Conservation (phyloP, 2,797 vertebrate genomes). For the Chaenodraco wilsoni region DNA sequence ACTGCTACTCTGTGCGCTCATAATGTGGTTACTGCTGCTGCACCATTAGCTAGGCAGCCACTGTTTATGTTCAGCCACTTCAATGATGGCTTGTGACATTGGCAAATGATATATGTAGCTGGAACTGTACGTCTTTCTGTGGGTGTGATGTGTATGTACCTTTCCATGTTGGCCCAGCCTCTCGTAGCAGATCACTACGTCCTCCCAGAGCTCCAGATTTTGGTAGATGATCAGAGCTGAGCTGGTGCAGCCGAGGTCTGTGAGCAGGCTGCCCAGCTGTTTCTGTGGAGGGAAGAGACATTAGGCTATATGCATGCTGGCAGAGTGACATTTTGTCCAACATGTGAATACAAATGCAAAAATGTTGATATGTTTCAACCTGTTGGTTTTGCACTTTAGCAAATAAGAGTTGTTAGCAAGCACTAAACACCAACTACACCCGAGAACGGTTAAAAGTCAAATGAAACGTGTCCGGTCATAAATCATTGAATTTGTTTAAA, state of each 20-base stretch:
- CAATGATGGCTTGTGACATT: too few species aligned
- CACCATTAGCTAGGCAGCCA: too few species aligned
- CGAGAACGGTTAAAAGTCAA: not conserved
- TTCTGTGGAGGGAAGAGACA: conserved; percentile 76
- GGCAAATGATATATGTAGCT: too few species aligned
- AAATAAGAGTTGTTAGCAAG: not conserved
- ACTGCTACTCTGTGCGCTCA: too few species aligned
- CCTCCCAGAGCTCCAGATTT: conserved; percentile 96
- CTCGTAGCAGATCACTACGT: conserved; percentile 93
- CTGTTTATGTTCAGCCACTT: too few species aligned
- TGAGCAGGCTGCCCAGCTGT: conserved; percentile 91
- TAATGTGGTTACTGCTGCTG: too few species aligned
- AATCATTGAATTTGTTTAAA: not conserved
- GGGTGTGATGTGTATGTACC: conserved; percentile 73
- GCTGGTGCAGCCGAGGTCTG: conserved; percentile 91
- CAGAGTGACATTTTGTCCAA: too few species aligned
- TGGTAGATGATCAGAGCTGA: conserved; percentile 94
- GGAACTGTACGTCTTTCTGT: not conserved
- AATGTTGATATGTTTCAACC: not conserved
- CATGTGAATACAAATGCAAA: not conserved
- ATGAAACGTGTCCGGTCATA: too few species aligned
- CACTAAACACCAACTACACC: not conserved
- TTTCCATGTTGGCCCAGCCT: conserved; percentile 93
- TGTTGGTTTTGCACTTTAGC: not conserved
- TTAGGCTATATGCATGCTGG: not conserved